Conservation (phyloP, 2,888 invertebrate genomes). For the Andrena bucephala region DNA sequence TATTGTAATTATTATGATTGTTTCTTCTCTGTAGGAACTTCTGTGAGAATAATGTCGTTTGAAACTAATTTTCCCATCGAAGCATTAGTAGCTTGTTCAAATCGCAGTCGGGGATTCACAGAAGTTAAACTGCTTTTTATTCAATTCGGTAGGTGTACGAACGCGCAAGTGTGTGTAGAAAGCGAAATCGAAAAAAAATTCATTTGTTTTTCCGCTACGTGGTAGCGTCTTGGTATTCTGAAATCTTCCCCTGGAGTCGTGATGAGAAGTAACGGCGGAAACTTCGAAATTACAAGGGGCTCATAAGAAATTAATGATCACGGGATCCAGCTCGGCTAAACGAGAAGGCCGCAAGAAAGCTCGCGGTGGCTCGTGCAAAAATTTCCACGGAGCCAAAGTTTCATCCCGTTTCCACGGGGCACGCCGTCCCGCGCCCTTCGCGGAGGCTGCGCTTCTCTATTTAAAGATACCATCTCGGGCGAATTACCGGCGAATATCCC, state of each 20-base stretch:
- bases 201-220: not conserved
- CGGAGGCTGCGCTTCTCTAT: slow-evolving; percentile 52
- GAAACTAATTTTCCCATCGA: not conserved
- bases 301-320: slow-evolving; percentile 19
- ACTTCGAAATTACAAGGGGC: slow-evolving; percentile 2
- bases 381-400: slow-evolving; percentile 17
- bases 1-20: no score
- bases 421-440: slow-evolving; percentile 19
- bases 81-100: slow-evolving; percentile 7
- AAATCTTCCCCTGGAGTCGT: not conserved
- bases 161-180: no score
- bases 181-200: not conserved
- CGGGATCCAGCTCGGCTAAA: slow-evolving; percentile 1
- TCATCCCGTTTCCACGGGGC: slow-evolving; percentile 30
- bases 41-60: no score
- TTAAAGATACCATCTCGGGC: slow-evolving; percentile 70
- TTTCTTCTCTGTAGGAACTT: no score
- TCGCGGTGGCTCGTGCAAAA: slow-evolving; percentile 8
- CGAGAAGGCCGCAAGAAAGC: slow-evolving; percentile 3
- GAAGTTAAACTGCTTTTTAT: no score
- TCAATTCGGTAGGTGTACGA: no score
- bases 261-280: not conserved
- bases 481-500: slow-evolving; percentile 63
- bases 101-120: not conserved
- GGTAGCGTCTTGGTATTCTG: not conserved